Base-by-base conservation (phyloP, 2,888 invertebrate species). In the Xestia c-nigrum region DNA sequence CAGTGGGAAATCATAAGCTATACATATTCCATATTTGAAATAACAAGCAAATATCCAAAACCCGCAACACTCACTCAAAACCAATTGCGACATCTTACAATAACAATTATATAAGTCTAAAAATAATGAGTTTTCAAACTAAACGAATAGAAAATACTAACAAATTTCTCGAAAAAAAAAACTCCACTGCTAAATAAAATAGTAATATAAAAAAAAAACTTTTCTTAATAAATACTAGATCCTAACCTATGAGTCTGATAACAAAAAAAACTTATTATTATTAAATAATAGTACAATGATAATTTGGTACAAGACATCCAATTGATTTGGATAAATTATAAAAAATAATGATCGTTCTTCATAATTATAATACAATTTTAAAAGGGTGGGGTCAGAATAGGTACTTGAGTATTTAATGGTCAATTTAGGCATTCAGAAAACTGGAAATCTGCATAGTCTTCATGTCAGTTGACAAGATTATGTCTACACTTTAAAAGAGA, bases 251-350 rank as follows among this genome's bases (percentile, higher is more conserved):
- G 92, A 92, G 92, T 92, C 78, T 52, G 76, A 89, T 90, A 92
- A 92, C 90, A 91, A 90, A 84, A 80, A 63, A 64, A 64, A 24
- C 72, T 72, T 81, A 66, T 79, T 83, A 43, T 78, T 67, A 57
- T 73, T 84, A 87, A 85, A 85, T 87, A 83, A 85, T 79, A 83
- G 84, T 89, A 87, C 80, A 87, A 90, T 88, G 80, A 93, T 90
- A 85, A 85, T 95, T 95, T 95, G 95, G 95, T 95, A 94, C 92
- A 90, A 93, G 82, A 94, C 95, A 95, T 95, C 96, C 95, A 95
- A 95, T 95, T 87, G 72, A 81, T 88, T 91, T 94, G 95, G 95
- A 95, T 82, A 94, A 90, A 79, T 57, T 84, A 89, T 88, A 85
- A 77, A 88, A 86, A 83, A 84, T 14, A 59, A 7, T 78, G 24